These are phyloP conservation scores for Seriola quinqueradiata DNA, from an alignment of 2,113 vertebrate genomes.

Conservation along the genomic window DNA sequence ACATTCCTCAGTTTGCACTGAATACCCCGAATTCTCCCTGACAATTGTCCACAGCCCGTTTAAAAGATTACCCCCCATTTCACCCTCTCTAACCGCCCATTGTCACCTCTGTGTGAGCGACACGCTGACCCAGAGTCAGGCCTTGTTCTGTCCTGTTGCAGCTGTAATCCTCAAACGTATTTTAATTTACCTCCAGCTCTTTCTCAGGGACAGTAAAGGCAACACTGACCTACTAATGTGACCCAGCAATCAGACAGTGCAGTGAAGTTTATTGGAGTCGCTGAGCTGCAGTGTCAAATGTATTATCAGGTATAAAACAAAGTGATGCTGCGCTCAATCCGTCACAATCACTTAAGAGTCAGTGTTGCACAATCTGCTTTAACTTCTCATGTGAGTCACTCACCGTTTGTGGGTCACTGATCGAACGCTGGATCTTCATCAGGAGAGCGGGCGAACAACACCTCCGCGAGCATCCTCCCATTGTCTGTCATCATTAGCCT, in stretches of 20 bases:
- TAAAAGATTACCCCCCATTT: conserved; percentile 40
- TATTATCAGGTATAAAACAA: neutral
- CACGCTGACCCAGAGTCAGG: conserved; percentile 48
- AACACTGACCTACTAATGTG: neutral
- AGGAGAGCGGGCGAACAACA: conserved; percentile 1
- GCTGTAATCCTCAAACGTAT: conserved; percentile 46
- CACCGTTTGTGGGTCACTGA: neutral
- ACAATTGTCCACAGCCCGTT: conserved; percentile 49
- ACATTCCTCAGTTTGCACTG: conserved; percentile 63
- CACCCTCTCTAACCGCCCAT: conserved; percentile 49
- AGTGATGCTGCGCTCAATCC: neutral
- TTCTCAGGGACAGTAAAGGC: conserved; percentile 37
- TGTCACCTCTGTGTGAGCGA: conserved; percentile 72
- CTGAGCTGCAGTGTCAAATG: neutral
- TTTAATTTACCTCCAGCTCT: conserved; percentile 35
- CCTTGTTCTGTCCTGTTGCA: conserved; percentile 42
- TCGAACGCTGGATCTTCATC: conserved; percentile 5
- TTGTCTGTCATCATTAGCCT: conserved; percentile 40
- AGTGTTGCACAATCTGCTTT: neutral
- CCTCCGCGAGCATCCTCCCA: conserved; percentile 15
- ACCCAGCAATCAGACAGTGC: neutral
- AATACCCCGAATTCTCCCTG: conserved; percentile 60
- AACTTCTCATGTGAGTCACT: conserved; percentile 20
- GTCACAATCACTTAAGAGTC: neutral
- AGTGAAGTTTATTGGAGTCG: conserved; percentile 5